Base-by-base conservation (phyloP, 2,113 vertebrate species). In the Campylomormyrus tamandua region DNA sequence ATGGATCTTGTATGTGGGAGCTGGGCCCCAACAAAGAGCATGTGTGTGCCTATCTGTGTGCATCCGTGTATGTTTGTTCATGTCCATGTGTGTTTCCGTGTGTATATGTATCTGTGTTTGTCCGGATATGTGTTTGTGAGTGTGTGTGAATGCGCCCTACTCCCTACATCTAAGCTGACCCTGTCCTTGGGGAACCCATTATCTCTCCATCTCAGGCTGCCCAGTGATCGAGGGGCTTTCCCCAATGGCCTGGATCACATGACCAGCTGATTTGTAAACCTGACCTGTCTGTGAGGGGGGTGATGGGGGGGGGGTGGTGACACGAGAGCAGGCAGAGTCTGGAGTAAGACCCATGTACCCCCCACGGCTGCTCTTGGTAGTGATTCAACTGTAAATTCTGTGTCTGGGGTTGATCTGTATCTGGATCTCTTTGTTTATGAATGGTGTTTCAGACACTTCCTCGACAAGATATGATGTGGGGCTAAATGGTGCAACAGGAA, bases 141-240 rank as follows among this genome's bases (percentile, higher is more conserved):
- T 74, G 66, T 35, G 10, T 48, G 24, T 86, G 24, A 13, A 13
- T 15, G 24, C 4, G 24, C 19, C 10, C 83, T 27, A 21, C 10
- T 53, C 50, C 50, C 50, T 42, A 46, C 46, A 7, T 53, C 50
- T 3, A 52, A 56, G 85, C 49, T 53, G 10, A 8, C 48, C 15
- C 1, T 87, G 85, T 87, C 85, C 31, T 35, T 56, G 31, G 85
- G 50, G 85, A 87, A n/a, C 85, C 85, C n/a, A 87, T 87, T 87
- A 87, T 87, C 50, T 87, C 50, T 39, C 85, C 27, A 53, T 87
- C 49, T 87, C 85, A 19, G 27, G 85, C 49, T 53, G 49, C 21
- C 48, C 31, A 56, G 27, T 19, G n/a, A 87, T 87, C 0, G 35
- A 84, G 39, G 24, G 45, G 83, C n/a, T 87, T 52, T 50, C 27